These are phyloP conservation scores for Scatophagus argus DNA, from an alignment of 2,113 vertebrate genomes.

Conservation along the genomic window DNA sequence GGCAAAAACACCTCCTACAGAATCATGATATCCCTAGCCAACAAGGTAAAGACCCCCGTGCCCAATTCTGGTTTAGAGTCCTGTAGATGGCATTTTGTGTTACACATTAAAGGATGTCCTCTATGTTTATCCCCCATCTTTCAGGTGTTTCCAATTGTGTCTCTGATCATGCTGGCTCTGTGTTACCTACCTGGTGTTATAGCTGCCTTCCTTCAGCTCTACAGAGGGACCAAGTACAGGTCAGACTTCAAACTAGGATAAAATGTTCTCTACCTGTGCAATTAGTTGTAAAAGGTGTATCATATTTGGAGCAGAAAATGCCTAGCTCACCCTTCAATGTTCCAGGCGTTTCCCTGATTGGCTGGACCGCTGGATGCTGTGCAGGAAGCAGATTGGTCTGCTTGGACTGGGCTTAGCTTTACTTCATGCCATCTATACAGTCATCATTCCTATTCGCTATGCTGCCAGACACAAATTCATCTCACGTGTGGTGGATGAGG, in stretches of 20 bases:
- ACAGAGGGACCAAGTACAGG: conserved; percentile 93
- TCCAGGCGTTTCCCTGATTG: conserved; percentile 89
- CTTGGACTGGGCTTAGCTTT: conserved; percentile 89
- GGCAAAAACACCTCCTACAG: conserved; percentile 84
- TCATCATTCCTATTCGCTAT: conserved; percentile 83
- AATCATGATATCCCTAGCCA: conserved; percentile 88
- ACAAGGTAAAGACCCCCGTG: conserved; percentile 77
- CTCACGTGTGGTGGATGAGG: conserved; percentile 63
- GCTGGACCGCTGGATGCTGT: conserved; percentile 95
- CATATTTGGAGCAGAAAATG: background rate
- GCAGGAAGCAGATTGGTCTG: conserved; percentile 94
- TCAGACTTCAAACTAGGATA: conserved; percentile 29
- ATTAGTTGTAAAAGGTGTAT: background rate
- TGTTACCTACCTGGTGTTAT: conserved; percentile 93
- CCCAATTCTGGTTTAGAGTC: background rate
- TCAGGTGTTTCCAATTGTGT: conserved; percentile 86
- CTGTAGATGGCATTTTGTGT: background rate
- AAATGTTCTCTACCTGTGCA: background rate
- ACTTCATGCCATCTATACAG: conserved; percentile 89
- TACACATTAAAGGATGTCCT: background rate
- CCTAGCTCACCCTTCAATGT: background rate
- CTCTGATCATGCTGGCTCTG: conserved; percentile 88
- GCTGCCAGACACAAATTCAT: conserved; percentile 64
- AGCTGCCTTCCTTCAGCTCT: conserved; percentile 91
- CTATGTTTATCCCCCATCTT: background rate